phyloP scores from a whole-genome alignment of 1,140 invertebrate species.

The Drosophila pseudoananassae region DNA sequence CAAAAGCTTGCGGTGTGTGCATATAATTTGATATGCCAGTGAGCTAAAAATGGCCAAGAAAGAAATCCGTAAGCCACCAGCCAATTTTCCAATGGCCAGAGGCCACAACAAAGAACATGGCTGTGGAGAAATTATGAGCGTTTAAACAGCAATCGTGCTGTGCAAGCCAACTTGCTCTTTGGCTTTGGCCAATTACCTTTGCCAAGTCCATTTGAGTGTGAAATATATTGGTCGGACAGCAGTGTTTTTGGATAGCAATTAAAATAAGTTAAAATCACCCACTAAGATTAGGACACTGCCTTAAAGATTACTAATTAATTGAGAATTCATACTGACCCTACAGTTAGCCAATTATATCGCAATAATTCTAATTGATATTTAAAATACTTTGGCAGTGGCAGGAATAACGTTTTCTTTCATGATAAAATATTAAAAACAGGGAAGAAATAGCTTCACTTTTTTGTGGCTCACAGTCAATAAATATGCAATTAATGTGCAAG shows the following conservation, averaged over 20 bases:
- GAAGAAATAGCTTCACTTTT: constrained; percentile 3
- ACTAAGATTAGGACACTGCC: neutral
- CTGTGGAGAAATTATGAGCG: constrained; percentile 24
- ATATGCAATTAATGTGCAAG: constrained; percentile 66
- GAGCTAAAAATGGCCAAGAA: constrained; percentile 28
- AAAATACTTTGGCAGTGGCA: constrained; percentile 29
- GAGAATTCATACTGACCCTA: neutral
- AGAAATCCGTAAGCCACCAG: constrained; percentile 47
- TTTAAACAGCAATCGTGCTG: constrained; percentile 28
- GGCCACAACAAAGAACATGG: constrained; percentile 48
- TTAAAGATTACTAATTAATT: neutral
- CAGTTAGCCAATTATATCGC: neutral
- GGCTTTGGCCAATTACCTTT: constrained; percentile 32
- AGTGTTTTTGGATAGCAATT: neutral
- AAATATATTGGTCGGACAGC: constrained; percentile 16
- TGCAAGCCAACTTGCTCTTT: constrained; percentile 12
- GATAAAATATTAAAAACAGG: constrained; percentile 37
- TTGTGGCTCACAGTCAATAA: constrained; percentile 52
- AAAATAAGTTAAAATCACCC: neutral
- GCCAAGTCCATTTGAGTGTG: constrained; percentile 20
- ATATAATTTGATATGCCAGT: constrained; percentile 62
- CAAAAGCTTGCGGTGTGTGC: constrained; percentile 71
- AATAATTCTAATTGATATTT: constrained; percentile 36
- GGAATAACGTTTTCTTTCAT: constrained; percentile 37
- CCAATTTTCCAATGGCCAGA: constrained; percentile 20